Percentiles rank a stretch among this genome's conserved stretches.
Evolutionary conservation across 1,140 invertebrate species (phyloP).

Genomic region (Mizuhopecten yessoensis): DNA sequence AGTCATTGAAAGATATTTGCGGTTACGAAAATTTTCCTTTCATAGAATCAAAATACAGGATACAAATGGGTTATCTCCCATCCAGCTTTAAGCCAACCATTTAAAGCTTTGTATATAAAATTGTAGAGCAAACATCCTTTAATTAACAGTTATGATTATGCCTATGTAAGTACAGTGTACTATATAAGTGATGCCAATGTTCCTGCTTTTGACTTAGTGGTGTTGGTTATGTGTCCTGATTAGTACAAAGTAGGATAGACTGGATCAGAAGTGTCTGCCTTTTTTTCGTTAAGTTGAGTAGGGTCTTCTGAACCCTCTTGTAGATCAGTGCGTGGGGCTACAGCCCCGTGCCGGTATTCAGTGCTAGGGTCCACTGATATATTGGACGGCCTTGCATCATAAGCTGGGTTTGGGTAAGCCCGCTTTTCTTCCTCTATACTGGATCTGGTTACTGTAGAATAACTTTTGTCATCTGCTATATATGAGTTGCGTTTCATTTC

Average conservation of each 20-base stretch:
- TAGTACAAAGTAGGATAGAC: neutral
- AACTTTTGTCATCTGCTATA: slow-evolving; percentile 17
- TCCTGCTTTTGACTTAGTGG: neutral
- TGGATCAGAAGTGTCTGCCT: neutral
- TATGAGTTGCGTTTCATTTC: slow-evolving; percentile 25
- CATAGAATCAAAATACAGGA: too few species aligned
- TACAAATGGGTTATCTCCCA: neutral
- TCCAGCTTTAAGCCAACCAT: neutral
- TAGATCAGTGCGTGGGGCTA: slow-evolving; percentile 4
- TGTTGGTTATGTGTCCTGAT: neutral
- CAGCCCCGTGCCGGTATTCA: neutral
- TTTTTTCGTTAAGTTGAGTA: neutral
- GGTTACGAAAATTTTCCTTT: too few species aligned
- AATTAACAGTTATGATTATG: too few species aligned
- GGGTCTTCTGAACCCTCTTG: neutral
- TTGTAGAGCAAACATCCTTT: too few species aligned
- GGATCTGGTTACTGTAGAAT: slow-evolving; percentile 37
- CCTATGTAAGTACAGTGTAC: too few species aligned
- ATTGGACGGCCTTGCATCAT: neutral
- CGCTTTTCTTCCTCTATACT: slow-evolving; percentile 25
- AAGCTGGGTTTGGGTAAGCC: slow-evolving; percentile 23
- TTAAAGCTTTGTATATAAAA: neutral
- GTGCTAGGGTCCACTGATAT: neutral
- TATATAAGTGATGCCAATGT: neutral
- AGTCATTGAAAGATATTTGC: too few species aligned